Conservation (phyloP, 35 echinoderm and acorn worm species). For the Lytechinus pictus region DNA sequence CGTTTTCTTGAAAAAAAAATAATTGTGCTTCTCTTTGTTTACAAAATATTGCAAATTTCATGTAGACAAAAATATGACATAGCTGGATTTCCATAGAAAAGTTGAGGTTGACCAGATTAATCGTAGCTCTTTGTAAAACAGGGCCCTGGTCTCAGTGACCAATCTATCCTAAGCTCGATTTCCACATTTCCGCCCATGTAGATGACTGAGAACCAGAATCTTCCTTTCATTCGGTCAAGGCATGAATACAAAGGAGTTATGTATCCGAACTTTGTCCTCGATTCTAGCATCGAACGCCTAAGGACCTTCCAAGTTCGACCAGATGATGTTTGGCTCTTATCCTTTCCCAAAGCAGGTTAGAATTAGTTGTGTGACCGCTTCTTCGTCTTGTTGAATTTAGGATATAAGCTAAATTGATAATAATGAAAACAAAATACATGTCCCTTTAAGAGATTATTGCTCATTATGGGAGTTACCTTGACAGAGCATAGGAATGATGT, state of each 20-base stretch:
- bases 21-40: too few relatives aligned
- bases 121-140: neutral
- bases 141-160: too few relatives aligned
- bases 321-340: conserved; percentile 51
- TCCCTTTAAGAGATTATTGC: too few relatives aligned
- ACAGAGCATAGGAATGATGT: too few relatives aligned
- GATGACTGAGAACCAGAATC: neutral
- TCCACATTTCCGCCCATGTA: neutral
- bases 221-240: neutral
- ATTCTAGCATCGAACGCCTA: conserved; percentile 8
- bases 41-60: too few relatives aligned
- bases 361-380: neutral
- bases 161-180: neutral
- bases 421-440: too few relatives aligned
- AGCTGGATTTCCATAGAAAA: too few relatives aligned
- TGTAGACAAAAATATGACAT: too few relatives aligned
- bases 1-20: too few relatives aligned
- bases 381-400: neutral
- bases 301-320: conserved; percentile 47
- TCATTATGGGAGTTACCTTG: too few relatives aligned
- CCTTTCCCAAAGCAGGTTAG: conserved; percentile 53
- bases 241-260: conserved; percentile 10
- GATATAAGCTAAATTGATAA: too few relatives aligned
- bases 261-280: neutral
- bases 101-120: too few relatives aligned